These are phyloP conservation scores for Hydrophis major DNA, from an alignment of 2,797 vertebrate species.

Conservation along the genomic window DNA sequence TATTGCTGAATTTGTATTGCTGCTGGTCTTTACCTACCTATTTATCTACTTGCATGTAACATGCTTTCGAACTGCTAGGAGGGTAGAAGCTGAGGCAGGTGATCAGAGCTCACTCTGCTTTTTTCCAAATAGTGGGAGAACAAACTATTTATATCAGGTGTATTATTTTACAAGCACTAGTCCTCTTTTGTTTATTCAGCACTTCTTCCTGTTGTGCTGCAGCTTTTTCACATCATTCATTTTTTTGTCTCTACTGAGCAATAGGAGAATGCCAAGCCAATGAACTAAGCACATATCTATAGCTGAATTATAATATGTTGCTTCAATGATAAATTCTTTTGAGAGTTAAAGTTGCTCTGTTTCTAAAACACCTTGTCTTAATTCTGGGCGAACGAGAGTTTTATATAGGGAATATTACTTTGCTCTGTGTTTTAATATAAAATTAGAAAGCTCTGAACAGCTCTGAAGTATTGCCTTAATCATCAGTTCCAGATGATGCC, in stretches of 20 bases:
- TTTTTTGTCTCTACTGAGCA: slow-evolving; percentile 41
- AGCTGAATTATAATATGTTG: slow-evolving; percentile 28
- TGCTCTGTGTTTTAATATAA: background rate
- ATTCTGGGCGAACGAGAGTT: background rate
- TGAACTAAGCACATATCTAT: slow-evolving; percentile 13
- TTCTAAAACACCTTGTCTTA: background rate
- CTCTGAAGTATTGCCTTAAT: slow-evolving; percentile 20
- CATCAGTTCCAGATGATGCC: slow-evolving; percentile 28
- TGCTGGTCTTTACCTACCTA: background rate
- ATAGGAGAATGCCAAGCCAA: slow-evolving; percentile 19
- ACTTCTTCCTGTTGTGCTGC: slow-evolving; percentile 8
- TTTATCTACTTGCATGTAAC: background rate
- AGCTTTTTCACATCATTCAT: slow-evolving; percentile 29
- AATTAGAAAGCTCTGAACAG: slow-evolving; percentile 12
- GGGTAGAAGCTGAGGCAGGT: background rate
- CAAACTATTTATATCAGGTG: slow-evolving; percentile 6
- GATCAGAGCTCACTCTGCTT: background rate
- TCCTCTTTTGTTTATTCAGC: slow-evolving; percentile 21
- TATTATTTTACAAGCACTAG: slow-evolving; percentile 27
- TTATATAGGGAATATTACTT: slow-evolving; percentile 12
- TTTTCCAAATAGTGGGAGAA: slow-evolving; percentile 9
- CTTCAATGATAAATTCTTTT: slow-evolving; percentile 21
- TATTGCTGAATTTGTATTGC: background rate
- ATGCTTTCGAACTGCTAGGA: background rate
- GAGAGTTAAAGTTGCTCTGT: slow-evolving; percentile 32